Conservation (phyloP, 2,888 invertebrate genomes). For the Cotesia congregata region DNA sequence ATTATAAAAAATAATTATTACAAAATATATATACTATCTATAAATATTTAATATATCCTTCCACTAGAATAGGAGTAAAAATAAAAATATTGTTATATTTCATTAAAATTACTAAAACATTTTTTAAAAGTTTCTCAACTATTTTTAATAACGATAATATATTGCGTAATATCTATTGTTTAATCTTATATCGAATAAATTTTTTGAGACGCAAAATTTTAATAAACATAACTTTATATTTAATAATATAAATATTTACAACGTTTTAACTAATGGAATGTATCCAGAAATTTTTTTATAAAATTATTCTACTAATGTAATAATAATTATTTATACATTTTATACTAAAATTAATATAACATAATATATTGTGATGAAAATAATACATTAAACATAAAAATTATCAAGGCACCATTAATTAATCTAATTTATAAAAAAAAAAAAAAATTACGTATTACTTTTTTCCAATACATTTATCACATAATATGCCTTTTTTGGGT, state of each 20-base stretch:
- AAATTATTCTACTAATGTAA: neutral
- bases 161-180: too few relatives aligned
- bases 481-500: constrained; percentile 34
- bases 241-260: constrained; percentile 9
- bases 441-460: constrained; percentile 12
- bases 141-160: too few relatives aligned
- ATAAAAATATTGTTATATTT: neutral
- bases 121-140: too few relatives aligned
- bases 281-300: neutral
- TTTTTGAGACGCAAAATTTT: neutral
- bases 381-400: neutral
- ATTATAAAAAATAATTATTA: constrained; percentile 1
- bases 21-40: neutral
- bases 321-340: neutral
- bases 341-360: neutral
- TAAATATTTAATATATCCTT: neutral
- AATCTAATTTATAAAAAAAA: constrained; percentile 1
- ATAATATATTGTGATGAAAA: neutral
- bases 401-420: constrained; percentile 16
- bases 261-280: constrained; percentile 18
- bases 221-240: neutral
- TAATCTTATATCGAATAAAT: too few relatives aligned
- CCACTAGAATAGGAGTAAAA: neutral
- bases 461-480: constrained; percentile 30
- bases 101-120: too few relatives aligned